A percentile compares a stretch with the other conserved stretches of the same genome.
Conservation (phyloP, 2,888 invertebrate species). For the Trachelus troglodyta region DNA sequence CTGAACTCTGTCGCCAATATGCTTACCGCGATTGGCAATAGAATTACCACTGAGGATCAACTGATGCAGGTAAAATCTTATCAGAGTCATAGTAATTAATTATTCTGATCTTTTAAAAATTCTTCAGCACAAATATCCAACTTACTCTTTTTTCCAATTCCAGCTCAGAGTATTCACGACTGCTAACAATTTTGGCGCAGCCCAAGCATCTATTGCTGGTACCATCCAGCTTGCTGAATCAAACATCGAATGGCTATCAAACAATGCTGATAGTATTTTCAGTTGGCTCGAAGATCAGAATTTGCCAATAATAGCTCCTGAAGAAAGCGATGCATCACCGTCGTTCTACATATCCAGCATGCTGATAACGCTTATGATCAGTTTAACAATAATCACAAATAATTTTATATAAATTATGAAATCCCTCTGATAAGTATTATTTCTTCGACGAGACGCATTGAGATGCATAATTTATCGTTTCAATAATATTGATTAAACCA, state of each 20-base stretch:
- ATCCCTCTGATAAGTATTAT: not conserved
- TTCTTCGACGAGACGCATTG: not conserved
- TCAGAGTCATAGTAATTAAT: not conserved
- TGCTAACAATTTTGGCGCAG: not conserved
- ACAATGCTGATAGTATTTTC: not conserved
- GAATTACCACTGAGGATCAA: constrained; percentile 40
- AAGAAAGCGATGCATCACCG: constrained; percentile 52
- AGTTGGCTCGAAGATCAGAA: not conserved
- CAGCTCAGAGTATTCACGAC: not conserved
- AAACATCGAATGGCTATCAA: not conserved
- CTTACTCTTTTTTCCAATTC: not conserved
- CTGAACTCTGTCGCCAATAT: not conserved
- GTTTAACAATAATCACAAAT: not conserved
- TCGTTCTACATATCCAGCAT: constrained; percentile 65
- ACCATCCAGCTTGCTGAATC: not conserved
- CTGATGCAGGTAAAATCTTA: constrained; percentile 37
- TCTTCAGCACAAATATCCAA: not conserved
- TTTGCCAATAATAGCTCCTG: not conserved
- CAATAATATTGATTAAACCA: not conserved
- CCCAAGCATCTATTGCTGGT: not conserved
- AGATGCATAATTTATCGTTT: not conserved
- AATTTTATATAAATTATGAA: constrained; percentile 37
- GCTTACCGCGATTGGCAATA: constrained; percentile 1
- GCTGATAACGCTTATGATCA: not conserved
- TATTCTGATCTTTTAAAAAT: not conserved